Percentiles rank a stretch among this genome's conserved stretches.
Evolutionary conservation across 2,797 vertebrate species (phyloP).

Genomic region (Arnoldichthys spilopterus): DNA sequence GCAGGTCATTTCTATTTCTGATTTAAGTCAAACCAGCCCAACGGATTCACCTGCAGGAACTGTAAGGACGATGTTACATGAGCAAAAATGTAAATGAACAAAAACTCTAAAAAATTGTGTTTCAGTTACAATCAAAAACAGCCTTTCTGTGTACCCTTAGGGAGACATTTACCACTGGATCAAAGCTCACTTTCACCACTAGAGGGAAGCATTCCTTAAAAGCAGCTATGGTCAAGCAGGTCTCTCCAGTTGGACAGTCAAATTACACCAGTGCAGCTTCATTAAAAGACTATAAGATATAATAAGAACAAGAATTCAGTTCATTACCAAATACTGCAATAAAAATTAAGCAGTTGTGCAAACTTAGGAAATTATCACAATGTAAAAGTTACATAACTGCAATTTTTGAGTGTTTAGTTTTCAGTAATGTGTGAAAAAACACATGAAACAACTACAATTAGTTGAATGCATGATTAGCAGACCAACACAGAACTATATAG

Average conservation of each 20-base stretch:
- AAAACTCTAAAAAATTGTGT: not conserved
- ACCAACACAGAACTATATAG: too few species aligned
- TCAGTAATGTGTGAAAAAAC: not conserved
- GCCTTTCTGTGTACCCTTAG: not conserved
- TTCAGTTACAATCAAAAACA: not conserved
- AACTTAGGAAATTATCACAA: too few species aligned
- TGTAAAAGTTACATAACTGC: too few species aligned
- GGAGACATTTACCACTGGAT: too few species aligned
- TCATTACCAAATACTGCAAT: too few species aligned
- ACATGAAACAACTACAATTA: not conserved
- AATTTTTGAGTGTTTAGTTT: too few species aligned
- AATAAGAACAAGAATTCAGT: too few species aligned
- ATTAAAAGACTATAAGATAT: too few species aligned
- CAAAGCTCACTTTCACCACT: conserved; percentile 7
- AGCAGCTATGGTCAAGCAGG: not conserved
- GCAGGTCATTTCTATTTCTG: not conserved
- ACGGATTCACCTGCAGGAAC: not conserved
- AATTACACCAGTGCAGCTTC: not conserved
- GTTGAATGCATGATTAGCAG: too few species aligned
- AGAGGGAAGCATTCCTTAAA: not conserved
- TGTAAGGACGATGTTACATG: not conserved
- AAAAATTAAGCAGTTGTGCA: too few species aligned
- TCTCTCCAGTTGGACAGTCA: not conserved
- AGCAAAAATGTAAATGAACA: not conserved
- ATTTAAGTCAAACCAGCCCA: too few species aligned